Base-by-base conservation (phyloP, 2,113 vertebrate species). In the Calypte anna region DNA sequence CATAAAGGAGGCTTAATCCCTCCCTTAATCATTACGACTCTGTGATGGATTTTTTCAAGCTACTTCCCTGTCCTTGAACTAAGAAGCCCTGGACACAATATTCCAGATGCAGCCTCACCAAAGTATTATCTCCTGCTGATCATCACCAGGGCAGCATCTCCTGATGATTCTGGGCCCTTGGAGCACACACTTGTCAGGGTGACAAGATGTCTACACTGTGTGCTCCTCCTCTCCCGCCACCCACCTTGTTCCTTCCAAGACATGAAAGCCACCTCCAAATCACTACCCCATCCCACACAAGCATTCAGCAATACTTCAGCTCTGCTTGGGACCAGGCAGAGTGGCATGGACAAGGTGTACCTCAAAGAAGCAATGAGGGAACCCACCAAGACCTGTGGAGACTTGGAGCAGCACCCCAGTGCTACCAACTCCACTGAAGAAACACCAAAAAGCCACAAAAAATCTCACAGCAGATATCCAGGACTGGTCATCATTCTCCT, bases 151-250 rank as follows among this genome's bases (percentile, higher is more conserved):
- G 28, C 17, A 59, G 8, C 43, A 80, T 44, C 67, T 82, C 48
- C 48, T 1, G 3, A 17, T 38, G 30, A 25, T 31, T 48, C 58
- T 8, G n/a, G 36, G 67, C 4, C 20, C 5, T 0, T 1, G 0
- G 18, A 67, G 23, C 16, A 63, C 30, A 30, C 18, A 54, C 40
- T 40, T 40, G 40, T 40, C 4, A 40, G 40, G 18, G 67, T 0
- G 1, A 50, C 22, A 27, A 2, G 6, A 67, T 14, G 9, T 10
- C 22, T 74, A 17, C 12, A 8, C 31, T 55, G 14, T 4, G 6
- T 0, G 1, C 3, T 50, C 19, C 25, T 78, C 9, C 20, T 82
- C 28, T 64, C 38, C 44, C 24, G 63, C 7, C 7, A 28, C 5
- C 5, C 21, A 44, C 4, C 4, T 5, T 20, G 15, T 48, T 18